Evolutionary conservation across 2,888 invertebrate species (phyloP), one percentile per base, ranked within the genome.

Genomic region (Emmelina monodactyla): DNA sequence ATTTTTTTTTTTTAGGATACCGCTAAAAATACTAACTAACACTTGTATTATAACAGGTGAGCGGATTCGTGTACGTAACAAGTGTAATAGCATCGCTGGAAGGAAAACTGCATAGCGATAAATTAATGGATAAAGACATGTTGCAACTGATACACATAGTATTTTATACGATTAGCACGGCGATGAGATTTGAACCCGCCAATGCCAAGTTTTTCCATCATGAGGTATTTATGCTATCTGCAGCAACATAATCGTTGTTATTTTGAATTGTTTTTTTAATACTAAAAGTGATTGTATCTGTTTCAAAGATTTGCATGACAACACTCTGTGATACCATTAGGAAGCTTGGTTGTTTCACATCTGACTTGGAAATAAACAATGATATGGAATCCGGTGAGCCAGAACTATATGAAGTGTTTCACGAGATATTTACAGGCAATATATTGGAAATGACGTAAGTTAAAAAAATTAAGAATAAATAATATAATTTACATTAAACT

Each of bases 101-200:
- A 73, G 92, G 92, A 6, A 88, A 88, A 57, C 71, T 95, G 14
- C 81, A 82, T 50, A 57, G 63, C 2, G 50, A 66, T 0, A 65
- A 65, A 33, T 51, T 66, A 1, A 65, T 73, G 51, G 72, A 75
- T 31, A 69, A 65, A 33, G 91, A 93, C 54, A 83, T 92, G 49
- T 72, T 96, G 36, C 84, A 88, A 33, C 70, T 97, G 37, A 78
- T 97, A 38, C 89, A 92, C 56, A 88, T 93, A 37, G 94, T 97
- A 7, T 97, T 97, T 70, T 93, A 94, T 58, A 95, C 96, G 0
- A 86, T 99, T 46, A 93, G 94, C 40, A 94, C 97, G 0, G 97
- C 97, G 2, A 98, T 99, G 98, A 84, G 99, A 49, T 99, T 97
- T 62, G 99, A 99, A 67, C 99, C 99, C 1, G 97, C 97, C 0